Conservation (phyloP, 2,113 vertebrate species). For the Hassar affinis region DNA sequence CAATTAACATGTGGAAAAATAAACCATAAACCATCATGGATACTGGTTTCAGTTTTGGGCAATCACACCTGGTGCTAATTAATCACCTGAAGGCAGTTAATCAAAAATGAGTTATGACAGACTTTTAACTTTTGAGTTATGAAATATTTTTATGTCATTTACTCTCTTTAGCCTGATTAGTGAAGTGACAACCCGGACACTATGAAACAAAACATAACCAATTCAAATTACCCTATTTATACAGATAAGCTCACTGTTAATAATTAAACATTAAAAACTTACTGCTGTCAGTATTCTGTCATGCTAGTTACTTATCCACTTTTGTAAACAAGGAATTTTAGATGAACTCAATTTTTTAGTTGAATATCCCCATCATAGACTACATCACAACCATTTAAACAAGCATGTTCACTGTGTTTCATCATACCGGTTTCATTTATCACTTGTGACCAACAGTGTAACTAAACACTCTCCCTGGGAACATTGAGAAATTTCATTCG, state of each 20-base stretch:
- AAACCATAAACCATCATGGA: neutral
- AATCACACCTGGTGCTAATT: neutral
- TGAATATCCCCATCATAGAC: no score
- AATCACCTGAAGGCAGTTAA: neutral
- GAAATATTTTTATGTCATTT: neutral
- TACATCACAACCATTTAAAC: neutral
- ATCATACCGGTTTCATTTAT: slow-evolving; percentile 17
- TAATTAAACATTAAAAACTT: neutral
- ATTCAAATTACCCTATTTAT: neutral
- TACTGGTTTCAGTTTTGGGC: neutral
- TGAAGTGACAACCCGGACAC: neutral
- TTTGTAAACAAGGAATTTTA: neutral
- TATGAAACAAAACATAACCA: neutral
- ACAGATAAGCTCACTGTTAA: neutral
- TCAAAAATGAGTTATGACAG: neutral
- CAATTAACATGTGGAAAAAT: neutral
- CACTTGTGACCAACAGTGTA: neutral
- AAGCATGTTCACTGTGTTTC: neutral
- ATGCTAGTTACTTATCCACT: neutral
- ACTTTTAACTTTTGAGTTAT: no score
- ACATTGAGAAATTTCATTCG: slow-evolving; percentile 22
- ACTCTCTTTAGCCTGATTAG: neutral
- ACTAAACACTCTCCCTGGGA: slow-evolving; percentile 26
- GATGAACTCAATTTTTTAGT: neutral
- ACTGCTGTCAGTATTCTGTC: neutral